phyloP scores from a whole-genome alignment of 2,797 vertebrate genomes.

The Thripadectes ignobilis region DNA sequence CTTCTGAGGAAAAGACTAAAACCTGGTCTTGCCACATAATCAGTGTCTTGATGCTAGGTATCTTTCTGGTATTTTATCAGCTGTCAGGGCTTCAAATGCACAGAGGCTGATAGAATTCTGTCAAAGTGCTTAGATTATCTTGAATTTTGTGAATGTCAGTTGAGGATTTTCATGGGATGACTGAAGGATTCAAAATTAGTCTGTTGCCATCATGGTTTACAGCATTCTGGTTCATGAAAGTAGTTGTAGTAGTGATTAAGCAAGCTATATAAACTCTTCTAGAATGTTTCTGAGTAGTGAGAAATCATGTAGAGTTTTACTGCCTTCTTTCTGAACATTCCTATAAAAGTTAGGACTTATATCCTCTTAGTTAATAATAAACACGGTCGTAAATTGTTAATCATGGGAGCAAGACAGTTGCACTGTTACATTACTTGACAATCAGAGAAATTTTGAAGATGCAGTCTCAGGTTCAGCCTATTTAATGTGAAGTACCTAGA shows the following conservation, averaged over 20 bases:
- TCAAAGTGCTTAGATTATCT: neutral
- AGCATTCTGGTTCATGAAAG: neutral
- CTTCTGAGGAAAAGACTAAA: neutral
- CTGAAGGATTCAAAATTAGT: neutral
- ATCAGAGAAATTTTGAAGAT: neutral
- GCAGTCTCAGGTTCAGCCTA: neutral
- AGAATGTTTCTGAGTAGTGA: neutral
- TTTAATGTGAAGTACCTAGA: neutral
- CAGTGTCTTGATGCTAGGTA: neutral
- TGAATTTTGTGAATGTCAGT: neutral
- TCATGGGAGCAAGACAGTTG: neutral
- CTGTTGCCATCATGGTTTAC: neutral
- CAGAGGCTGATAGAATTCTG: neutral
- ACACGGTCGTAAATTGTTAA: neutral
- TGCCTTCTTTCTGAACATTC: neutral
- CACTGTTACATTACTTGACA: neutral
- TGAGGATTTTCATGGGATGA: neutral
- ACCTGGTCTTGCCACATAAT: neutral
- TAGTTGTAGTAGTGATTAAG: neutral
- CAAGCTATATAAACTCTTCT: neutral
- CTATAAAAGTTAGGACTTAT: neutral
- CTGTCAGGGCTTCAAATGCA: neutral
- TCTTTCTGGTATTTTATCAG: neutral
- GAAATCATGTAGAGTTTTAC: neutral
- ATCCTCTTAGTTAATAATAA: neutral